Percentiles rank a stretch among this genome's conserved stretches.
phyloP scores from a whole-genome alignment of 2,888 invertebrate genomes.

The Apotomis betuletana region DNA sequence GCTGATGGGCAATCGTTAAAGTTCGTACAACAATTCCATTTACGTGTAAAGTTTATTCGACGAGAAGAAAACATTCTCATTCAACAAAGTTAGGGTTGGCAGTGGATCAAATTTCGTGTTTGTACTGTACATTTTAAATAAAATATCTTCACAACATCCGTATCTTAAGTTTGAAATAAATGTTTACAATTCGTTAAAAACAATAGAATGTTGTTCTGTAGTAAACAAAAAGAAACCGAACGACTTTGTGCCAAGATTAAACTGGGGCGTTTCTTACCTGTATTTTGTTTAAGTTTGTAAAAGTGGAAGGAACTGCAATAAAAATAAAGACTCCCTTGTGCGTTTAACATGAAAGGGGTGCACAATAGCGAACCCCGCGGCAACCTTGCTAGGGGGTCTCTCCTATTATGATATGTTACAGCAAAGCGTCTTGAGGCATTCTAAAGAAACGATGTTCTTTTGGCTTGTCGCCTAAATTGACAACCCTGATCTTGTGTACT shows the following conservation, averaged over 20 bases:
- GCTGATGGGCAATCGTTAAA: conserved; percentile 25
- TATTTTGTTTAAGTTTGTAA: background rate
- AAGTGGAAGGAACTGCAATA: conserved; percentile 7
- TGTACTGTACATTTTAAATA: background rate
- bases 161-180: background rate
- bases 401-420: background rate
- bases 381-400: conserved; percentile 12
- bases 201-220: background rate
- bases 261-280: background rate
- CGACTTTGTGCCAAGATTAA: background rate
- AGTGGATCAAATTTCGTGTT: conserved; percentile 10
- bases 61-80: conserved; percentile 29
- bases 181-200: background rate
- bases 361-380: conserved; percentile 16
- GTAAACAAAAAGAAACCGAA: background rate
- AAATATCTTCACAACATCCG: background rate
- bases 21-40: conserved; percentile 21
- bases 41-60: conserved; percentile 23
- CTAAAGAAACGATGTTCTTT: conserved; percentile 8
- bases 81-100: conserved; percentile 27
- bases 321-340: conserved; percentile 21
- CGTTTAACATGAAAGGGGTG: conserved; percentile 24
- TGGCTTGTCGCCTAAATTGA: background rate
- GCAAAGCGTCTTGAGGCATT: too few species aligned
- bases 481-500: conserved; percentile 12